Evolutionary conservation across 1,140 invertebrate genomes (phyloP), one percentile per base, ranked within the genome.

Genomic region (Zaprionus tsacasi): DNA sequence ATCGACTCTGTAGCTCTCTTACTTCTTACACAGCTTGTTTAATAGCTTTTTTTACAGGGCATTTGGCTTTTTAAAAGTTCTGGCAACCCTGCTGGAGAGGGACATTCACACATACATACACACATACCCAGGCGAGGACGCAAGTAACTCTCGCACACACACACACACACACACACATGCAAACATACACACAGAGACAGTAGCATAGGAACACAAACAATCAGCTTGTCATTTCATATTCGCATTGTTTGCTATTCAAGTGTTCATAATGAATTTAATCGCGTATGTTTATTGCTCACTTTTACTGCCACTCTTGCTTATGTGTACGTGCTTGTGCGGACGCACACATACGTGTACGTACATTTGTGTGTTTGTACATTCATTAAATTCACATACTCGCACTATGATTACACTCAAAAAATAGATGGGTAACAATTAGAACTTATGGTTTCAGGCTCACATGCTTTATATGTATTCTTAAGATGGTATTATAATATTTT

Each of bases 251-350:
- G 78, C 66, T 69, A 21, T 85, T 88, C 85, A 79, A 88, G 85
- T 89, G 83, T 82, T 88, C 75, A 89, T 88, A 88, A 88, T 88
- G 81, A 88, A 88, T 81, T 88, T 88, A 88, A 88, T 88, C 83
- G 85, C 85, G 78, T 89, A 89, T 88, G 83, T 88, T 89, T 88
- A 88, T 88, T 88, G 83, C 83, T 88, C 85, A 88, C 83, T 88
- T 88, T 81, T 73, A 54, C 55, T 68, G 54, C 21, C 36, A 33
- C 40, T 45, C 40, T 10, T 15, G 40, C 40, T 45, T 45, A 17
- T 45, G n/a, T 15, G n/a, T 15, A 45, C 40, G n/a, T 15, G 40
- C n/a, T 45, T 45, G n/a, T 45, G 40, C 15, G 38, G 12, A 35
- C 15, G 30, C 54, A 36, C 21, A 63, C 36, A 11, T 35, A 60